Conservation (phyloP, 2,888 invertebrate genomes). For the Antheraea assamensis region DNA sequence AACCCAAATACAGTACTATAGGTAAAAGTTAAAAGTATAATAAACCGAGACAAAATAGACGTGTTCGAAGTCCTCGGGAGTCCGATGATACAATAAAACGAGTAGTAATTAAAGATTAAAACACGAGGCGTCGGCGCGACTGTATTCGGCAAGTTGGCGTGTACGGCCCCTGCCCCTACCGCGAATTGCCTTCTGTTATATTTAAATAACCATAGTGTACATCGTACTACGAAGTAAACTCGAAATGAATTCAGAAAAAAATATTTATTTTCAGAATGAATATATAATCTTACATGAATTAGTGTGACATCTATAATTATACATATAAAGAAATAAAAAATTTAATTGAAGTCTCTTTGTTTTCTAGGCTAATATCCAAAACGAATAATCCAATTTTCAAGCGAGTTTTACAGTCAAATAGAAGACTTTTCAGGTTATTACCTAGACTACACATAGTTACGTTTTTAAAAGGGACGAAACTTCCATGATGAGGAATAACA, state of each 20-base stretch:
- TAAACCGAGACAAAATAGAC: conserved; percentile 15
- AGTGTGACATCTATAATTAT: neutral
- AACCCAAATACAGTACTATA: conserved; percentile 13
- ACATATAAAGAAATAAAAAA: too few relatives aligned
- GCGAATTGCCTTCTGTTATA: conserved; percentile 32
- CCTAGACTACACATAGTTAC: too few relatives aligned
- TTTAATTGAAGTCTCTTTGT: too few relatives aligned
- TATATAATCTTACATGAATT: neutral
- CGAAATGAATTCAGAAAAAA: neutral
- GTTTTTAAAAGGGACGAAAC: too few relatives aligned
- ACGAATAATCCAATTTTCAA: too few relatives aligned
- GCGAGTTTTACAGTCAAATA: too few relatives aligned
- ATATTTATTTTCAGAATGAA: neutral
- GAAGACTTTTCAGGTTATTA: too few relatives aligned
- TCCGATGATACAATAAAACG: conserved; percentile 34
- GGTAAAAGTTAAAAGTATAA: conserved; percentile 17
- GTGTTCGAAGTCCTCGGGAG: conserved; percentile 32
- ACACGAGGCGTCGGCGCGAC: conserved; percentile 43
- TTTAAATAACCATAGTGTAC: conserved; percentile 32
- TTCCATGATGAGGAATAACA: too few relatives aligned
- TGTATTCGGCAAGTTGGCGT: conserved; percentile 25
- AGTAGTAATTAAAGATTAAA: conserved; percentile 61
- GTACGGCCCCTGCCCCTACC: conserved; percentile 21
- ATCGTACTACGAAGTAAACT: conserved; percentile 25
- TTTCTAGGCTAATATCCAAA: too few relatives aligned